A percentile compares a stretch with the other conserved stretches of the same genome.
Conservation (phyloP, 2,113 vertebrate species). For the Spizaetus ornatus region DNA sequence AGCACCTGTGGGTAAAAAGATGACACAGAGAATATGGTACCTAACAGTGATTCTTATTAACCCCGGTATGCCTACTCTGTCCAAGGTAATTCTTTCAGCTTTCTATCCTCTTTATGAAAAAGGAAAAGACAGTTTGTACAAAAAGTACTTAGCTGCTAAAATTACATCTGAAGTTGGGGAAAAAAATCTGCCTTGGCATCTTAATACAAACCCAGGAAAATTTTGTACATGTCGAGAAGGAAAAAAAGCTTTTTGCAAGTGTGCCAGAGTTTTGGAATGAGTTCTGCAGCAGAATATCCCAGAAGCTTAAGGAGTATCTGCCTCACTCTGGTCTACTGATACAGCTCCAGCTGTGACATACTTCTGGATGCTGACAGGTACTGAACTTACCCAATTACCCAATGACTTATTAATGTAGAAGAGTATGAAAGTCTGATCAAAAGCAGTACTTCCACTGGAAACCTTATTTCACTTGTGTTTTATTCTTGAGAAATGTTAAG, state of each 20-base stretch:
- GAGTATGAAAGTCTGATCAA: neutral
- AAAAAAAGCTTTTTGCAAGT: neutral
- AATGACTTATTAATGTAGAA: neutral
- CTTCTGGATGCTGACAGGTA: neutral
- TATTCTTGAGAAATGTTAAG: neutral
- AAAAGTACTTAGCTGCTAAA: neutral
- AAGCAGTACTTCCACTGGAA: neutral
- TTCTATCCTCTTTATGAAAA: neutral
- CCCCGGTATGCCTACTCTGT: neutral
- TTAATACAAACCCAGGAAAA: neutral
- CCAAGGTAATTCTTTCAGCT: neutral
- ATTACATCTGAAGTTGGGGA: neutral
- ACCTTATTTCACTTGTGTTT: neutral
- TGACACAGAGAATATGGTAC: neutral
- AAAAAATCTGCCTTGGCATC: neutral
- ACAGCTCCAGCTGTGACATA: neutral
- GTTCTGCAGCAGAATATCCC: neutral
- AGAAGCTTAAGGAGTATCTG: neutral
- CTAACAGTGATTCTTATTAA: slow-evolving; percentile 7
- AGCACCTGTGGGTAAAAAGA: neutral
- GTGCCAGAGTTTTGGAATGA: neutral
- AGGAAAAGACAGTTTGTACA: neutral
- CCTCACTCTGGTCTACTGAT: neutral
- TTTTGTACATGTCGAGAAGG: neutral
- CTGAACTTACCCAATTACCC: neutral